A percentile compares a stretch with the other conserved stretches of the same genome.
Conservation (phyloP, 2,113 vertebrate genomes). For the Archocentrus centrarchus region DNA sequence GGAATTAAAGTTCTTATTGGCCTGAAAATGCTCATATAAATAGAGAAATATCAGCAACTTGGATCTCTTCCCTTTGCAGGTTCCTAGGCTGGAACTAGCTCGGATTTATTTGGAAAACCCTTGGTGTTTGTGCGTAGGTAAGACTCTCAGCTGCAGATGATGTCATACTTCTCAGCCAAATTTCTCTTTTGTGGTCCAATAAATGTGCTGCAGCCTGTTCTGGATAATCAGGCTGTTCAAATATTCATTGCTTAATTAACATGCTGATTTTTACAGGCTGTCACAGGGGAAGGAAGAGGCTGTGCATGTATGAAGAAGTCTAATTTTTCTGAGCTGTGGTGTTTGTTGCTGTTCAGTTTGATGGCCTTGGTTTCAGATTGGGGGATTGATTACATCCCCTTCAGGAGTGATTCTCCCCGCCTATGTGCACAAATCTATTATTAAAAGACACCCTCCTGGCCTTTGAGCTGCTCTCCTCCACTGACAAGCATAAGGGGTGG, state of each 20-base stretch:
- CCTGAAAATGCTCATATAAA: no score
- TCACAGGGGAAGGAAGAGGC: not conserved
- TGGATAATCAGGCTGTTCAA: slow-evolving; percentile 13
- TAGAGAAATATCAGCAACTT: not conserved
- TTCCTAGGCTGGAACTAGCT: not conserved
- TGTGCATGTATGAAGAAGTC: slow-evolving; percentile 11
- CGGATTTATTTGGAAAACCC: not conserved
- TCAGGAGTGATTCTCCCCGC: slow-evolving; percentile 1
- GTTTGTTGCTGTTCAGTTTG: not conserved
- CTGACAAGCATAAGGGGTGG: slow-evolving; percentile 22
- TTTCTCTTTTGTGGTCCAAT: not conserved
- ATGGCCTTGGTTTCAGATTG: not conserved
- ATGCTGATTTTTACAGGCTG: not conserved
- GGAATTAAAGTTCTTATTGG: not conserved
- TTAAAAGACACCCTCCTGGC: not conserved
- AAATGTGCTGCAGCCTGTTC: not conserved
- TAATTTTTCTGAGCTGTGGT: slow-evolving; percentile 4
- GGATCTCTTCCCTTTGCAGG: not conserved
- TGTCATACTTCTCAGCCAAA: slow-evolving; percentile 1
- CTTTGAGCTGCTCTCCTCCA: not conserved
- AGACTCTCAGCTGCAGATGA: not conserved
- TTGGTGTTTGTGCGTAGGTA: not conserved
- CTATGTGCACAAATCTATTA: slow-evolving; percentile 15
- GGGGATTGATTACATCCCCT: slow-evolving; percentile 25
- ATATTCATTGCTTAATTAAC: slow-evolving; percentile 15